These are phyloP conservation scores for Congeria kusceri DNA, from an alignment of 2,888 invertebrate species.

Conservation along the genomic window DNA sequence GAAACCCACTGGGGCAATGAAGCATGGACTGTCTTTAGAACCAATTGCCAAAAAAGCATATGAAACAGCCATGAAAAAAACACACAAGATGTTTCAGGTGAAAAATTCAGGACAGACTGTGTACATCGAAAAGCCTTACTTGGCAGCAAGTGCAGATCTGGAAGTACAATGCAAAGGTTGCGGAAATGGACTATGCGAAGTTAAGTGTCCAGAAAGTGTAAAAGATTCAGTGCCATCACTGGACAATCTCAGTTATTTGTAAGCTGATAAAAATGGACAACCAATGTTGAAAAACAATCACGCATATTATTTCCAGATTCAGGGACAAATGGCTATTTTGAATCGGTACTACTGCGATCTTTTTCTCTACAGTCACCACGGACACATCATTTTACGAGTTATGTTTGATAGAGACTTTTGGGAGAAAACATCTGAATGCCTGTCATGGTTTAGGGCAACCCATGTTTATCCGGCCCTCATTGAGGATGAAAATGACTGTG, in stretches of 20 bases:
- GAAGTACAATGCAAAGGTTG: conserved; percentile 39
- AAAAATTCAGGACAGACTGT: conserved; percentile 31
- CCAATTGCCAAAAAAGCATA: conserved; percentile 36
- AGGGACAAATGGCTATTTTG: conserved; percentile 27
- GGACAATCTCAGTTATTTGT: conserved; percentile 23
- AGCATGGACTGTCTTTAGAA: conserved; percentile 51
- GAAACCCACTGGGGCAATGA: conserved; percentile 45
- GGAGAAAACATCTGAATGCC: not conserved
- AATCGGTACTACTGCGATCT: conserved; percentile 11
- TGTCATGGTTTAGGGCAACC: conserved; percentile 30
- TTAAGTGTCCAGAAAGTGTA: conserved; percentile 44
- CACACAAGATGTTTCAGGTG: conserved; percentile 31
- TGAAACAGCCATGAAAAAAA: conserved; percentile 16
- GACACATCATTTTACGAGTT: not conserved
- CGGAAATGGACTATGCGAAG: conserved; percentile 40
- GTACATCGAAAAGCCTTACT: conserved; percentile 6
- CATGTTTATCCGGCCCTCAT: not conserved
- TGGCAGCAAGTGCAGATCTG: conserved; percentile 52
- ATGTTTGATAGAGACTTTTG: conserved; percentile 1
- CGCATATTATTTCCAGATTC: conserved; percentile 12
- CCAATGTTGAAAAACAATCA: not conserved
- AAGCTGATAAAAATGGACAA: not conserved
- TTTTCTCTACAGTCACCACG: not conserved
- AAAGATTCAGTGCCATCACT: conserved; percentile 23
- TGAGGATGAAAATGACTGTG: not conserved